These are phyloP conservation scores for Macrosiphum euphorbiae DNA, from an alignment of 2,888 invertebrate genomes.

Conservation along the genomic window DNA sequence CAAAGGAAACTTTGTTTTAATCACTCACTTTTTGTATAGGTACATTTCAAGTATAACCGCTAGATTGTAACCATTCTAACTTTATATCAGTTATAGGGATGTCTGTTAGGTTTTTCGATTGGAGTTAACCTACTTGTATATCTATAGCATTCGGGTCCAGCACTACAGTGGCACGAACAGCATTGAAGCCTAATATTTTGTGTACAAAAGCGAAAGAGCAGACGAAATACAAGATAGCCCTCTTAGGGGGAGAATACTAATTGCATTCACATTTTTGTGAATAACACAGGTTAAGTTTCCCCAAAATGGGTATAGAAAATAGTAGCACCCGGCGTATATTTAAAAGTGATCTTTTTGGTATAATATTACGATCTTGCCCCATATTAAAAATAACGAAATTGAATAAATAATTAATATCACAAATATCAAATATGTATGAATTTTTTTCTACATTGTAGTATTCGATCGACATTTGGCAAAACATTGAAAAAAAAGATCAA, in stretches of 20 bases:
- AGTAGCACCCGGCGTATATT: not conserved
- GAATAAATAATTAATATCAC: not conserved
- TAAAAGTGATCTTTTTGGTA: not conserved
- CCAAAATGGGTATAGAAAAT: not conserved
- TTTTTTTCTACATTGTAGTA: no score
- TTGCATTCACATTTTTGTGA: not conserved
- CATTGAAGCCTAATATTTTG: not conserved
- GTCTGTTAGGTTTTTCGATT: not conserved
- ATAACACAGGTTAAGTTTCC: not conserved
- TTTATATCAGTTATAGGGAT: not conserved
- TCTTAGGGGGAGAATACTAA: not conserved
- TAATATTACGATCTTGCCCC: not conserved
- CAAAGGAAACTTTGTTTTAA: not conserved
- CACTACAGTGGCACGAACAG: not conserved
- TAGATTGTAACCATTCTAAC: no score
- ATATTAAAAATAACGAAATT: not conserved
- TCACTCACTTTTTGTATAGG: not conserved
- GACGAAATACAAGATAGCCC: not conserved
- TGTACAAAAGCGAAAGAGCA: not conserved
- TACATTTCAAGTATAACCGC: not conserved
- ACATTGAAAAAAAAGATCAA: no score
- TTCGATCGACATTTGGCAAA: not conserved
- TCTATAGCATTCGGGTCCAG: not conserved
- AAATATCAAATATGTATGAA: no score
- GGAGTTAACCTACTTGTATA: not conserved